These are phyloP conservation scores for Leptopilina drosophilae DNA, from an alignment of 2,888 invertebrate genomes.

Conservation along the genomic window DNA sequence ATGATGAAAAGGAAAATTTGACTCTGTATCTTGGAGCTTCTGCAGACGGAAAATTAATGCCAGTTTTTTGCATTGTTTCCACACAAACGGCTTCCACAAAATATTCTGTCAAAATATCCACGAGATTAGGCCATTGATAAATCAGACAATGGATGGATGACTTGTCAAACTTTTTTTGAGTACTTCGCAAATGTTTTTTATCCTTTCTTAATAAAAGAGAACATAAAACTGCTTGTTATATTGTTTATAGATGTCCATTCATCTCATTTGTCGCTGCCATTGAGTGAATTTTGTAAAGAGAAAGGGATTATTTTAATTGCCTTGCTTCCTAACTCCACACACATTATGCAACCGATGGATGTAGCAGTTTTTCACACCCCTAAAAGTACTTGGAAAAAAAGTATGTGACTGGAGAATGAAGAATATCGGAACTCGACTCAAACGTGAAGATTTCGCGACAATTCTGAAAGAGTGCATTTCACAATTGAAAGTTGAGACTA, in stretches of 20 bases:
- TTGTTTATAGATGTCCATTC: conserved; percentile 74
- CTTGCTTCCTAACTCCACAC: conserved; percentile 72
- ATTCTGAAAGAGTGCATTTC: conserved; percentile 31
- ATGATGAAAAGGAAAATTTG: conserved; percentile 42
- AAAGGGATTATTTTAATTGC: conserved; percentile 70
- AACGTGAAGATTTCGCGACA: conserved; percentile 42
- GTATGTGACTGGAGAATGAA: conserved; percentile 48
- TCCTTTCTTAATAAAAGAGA: conserved; percentile 68
- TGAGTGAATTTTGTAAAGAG: conserved; percentile 71
- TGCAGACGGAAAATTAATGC: conserved; percentile 14
- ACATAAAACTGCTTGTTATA: conserved; percentile 69
- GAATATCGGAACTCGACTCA: conserved; percentile 46
- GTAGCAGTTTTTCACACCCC: conserved; percentile 70
- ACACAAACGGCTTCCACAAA: conserved; percentile 5
- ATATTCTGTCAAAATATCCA: conserved; percentile 50
- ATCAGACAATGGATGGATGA: conserved; percentile 76
- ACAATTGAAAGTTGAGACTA: conserved; percentile 38
- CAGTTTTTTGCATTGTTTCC: conserved; percentile 1
- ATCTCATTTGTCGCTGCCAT: conserved; percentile 71
- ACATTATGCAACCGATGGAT: conserved; percentile 73
- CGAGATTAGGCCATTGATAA: conserved; percentile 72
- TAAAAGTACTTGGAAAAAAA: conserved; percentile 66
- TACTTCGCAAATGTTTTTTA: conserved; percentile 72
- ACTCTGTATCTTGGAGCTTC: conserved; percentile 11
- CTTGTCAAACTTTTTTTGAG: conserved; percentile 71